Conservation (phyloP, 2,797 vertebrate genomes). For the Scolopax rusticola region DNA sequence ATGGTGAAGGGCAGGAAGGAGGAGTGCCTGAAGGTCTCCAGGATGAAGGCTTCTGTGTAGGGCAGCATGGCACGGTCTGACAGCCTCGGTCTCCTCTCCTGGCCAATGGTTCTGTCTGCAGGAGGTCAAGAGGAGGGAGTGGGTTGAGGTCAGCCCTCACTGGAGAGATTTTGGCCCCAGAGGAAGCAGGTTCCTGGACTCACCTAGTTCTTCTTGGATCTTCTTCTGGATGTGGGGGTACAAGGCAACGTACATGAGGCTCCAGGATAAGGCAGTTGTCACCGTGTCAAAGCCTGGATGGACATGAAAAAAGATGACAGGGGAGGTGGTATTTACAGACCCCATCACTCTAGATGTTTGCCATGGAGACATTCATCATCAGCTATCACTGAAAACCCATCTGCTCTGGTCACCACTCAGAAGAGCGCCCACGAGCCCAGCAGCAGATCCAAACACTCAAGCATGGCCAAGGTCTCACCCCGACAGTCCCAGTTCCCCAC, state of each 20-base stretch:
- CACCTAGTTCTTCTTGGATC: constrained; percentile 89
- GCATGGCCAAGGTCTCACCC: fast-evolving
- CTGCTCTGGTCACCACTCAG: neutral
- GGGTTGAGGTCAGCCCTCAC: neutral
- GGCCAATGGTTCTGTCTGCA: constrained; percentile 84
- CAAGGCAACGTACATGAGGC: constrained; percentile 86
- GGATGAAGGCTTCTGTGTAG: constrained; percentile 88
- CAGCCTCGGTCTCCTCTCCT: constrained; percentile 78
- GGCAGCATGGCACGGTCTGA: constrained; percentile 81
- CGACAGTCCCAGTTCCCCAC: no score
- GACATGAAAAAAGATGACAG: neutral
- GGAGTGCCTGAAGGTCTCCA: constrained; percentile 88
- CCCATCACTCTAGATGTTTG: fast-evolving
- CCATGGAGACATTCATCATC: neutral
- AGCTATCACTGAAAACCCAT: neutral
- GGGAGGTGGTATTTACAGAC: neutral
- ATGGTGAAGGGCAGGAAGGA: constrained; percentile 93
- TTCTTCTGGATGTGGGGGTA: constrained; percentile 86
- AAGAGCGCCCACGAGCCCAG: fast-evolving
- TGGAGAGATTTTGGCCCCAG: fast-evolving
- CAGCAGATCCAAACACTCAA: neutral
- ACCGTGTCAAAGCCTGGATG: constrained; percentile 91
- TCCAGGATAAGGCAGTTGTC: constrained; percentile 90
- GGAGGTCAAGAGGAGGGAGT: neutral
- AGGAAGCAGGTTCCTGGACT: constrained; percentile 1